Evolutionary conservation across 2,888 invertebrate genomes (phyloP), one percentile per base, ranked within the genome.

Genomic region (Dorcus hopei): DNA sequence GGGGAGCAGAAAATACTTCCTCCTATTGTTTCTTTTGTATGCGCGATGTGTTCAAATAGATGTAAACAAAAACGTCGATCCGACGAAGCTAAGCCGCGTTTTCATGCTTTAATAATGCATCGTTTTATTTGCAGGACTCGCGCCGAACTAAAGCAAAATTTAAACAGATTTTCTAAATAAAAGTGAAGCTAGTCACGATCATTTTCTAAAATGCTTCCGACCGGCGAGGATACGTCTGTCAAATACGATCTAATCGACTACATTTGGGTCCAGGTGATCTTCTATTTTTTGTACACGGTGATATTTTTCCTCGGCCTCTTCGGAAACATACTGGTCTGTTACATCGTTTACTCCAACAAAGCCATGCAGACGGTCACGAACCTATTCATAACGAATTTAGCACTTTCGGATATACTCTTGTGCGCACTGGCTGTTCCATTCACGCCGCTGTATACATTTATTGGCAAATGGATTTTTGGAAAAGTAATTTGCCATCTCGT

Each of bases 321-420:
- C 65, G 93, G 93, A 6, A 93, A 93, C 74, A 86, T 87, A 4
- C 80, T 95, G 9, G 94, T 95, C 23, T 91, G 93, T 72, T 93
- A 88, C 74, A 93, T 94, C 3, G 94, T 95, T 2, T 85, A 88
- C 58, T 82, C 90, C 6, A 94, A 93, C 74, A 86, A 86, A 69
- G 87, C 89, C 43, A 95, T 95, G 94, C 94, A 93, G 78, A 93
- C 93, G 0, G 94, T 95, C 52, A 95, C 95, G 11, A 95, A 95
- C 75, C 84, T 93, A 53, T 95, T 95, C 79, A 95, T 95, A 72
- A 90, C 91, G 9, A 95, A 95, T 73, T 80, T 95, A 68, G 95
- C 95, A 0, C 78, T 94, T 49, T 92, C 93, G 33, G 95, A 95
- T 76, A 89, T 95, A 63, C 79, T 95, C 43, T 83, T 95, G 65